These are phyloP conservation scores for Bombylius major DNA, from an alignment of 2,888 invertebrate genomes.

Conservation along the genomic window DNA sequence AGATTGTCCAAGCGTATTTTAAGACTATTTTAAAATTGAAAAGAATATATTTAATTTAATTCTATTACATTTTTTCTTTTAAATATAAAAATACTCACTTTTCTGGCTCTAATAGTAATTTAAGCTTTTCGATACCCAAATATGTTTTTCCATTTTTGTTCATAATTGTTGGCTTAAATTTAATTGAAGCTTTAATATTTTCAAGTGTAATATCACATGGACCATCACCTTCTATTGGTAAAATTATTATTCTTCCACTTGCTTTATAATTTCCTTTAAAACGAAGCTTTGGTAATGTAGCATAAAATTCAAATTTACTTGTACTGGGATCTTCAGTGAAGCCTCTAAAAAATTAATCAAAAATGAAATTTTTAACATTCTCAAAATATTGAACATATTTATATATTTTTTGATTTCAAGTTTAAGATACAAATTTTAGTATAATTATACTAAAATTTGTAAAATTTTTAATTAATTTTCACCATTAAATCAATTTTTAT, in stretches of 20 bases:
- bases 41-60: too few species aligned
- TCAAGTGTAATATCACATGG: conserved; percentile 4
- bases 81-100: too few species aligned
- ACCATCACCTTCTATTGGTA: conserved; percentile 26
- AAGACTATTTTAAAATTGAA: too few species aligned
- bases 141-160: conserved; percentile 10
- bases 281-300: not conserved
- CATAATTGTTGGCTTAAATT: conserved; percentile 5
- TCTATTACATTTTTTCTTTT: too few species aligned
- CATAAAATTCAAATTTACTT: conserved; percentile 8
- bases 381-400: too few species aligned
- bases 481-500: conserved; percentile 8
- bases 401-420: too few species aligned
- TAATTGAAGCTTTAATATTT: conserved; percentile 9
- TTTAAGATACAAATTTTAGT: too few species aligned
- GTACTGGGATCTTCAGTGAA: conserved; percentile 6
- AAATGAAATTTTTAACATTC: not conserved
- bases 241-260: conserved; percentile 22
- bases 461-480: not conserved
- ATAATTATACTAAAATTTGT: too few species aligned
- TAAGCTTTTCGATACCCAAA: conserved; percentile 4
- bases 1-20: conserved; percentile 27
- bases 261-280: conserved; percentile 17
- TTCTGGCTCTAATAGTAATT: conserved; percentile 5
- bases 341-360: conserved; percentile 1